Base-by-base conservation (phyloP, 2,888 invertebrate species). In the Macaria notata region DNA sequence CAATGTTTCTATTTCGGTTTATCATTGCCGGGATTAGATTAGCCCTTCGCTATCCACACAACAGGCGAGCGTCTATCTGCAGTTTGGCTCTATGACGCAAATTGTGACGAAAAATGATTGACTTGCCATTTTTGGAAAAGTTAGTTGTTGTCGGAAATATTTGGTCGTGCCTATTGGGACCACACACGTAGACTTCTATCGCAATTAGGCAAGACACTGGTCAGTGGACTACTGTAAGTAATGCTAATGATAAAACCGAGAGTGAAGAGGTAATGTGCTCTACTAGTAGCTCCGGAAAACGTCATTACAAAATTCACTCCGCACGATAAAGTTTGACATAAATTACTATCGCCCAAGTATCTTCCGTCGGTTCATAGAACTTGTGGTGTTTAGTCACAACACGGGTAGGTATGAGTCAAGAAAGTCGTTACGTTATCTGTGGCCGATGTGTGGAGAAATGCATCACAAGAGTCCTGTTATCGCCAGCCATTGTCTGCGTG, bases 401-500 rank as follows among this genome's bases (percentile, higher is more conserved):
- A 79, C 75, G 67, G 76, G 78, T 76, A 75, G 66, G 72, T 73
- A 81, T 83, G 83, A 85, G 84, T 84, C 86, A 84, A 86, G 85
- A 79, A 81, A 84, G 85, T 86, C 84, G 80, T 88, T 87, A 83
- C 76, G 77, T 83, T 89, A 89, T 88, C 88, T 76, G 65, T 59
- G 56, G 61, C 62, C 70, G 75, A 76, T 76, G 75, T 76, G 72
- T 70, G 69, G 84, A 81, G 84, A 80, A 85, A 84, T 83, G 80
- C 75, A 77, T 77, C 78, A 64, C 73, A 76, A 71, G 70, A 76
- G 70, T 62, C 60, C 65, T 41, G 75, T 79, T 86, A 85, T 88
- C 86, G 57, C 65, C 71, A 73, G 69, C 66, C 76, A 78, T 79
- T 83, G 84, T 82, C 75, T 75, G 73, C 72, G 70, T 70, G 74